A percentile compares a stretch with the other conserved stretches of the same genome.
phyloP scores from a whole-genome alignment of 2,113 vertebrate genomes.

The Chaetorhynchus papuensis region DNA sequence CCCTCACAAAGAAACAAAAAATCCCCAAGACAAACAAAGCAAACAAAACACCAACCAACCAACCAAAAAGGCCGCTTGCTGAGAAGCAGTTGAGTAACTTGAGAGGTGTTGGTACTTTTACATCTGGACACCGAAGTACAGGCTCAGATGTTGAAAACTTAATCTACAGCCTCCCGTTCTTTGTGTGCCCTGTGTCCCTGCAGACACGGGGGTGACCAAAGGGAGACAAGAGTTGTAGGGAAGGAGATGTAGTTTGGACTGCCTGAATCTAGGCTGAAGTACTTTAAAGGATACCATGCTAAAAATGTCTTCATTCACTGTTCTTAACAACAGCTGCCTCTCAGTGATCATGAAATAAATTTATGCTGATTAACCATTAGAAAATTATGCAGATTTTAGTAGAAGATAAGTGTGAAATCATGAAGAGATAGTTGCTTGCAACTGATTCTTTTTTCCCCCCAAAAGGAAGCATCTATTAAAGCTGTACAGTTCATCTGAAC shows the following conservation, averaged over 20 bases:
- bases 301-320: neutral
- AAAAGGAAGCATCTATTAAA: neutral
- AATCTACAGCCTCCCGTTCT: neutral
- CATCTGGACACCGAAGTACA: neutral
- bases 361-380: neutral
- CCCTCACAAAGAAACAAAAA: neutral
- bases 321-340: neutral
- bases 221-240: neutral
- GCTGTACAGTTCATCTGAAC: neutral
- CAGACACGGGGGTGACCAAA: neutral
- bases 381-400: neutral
- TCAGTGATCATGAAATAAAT: neutral
- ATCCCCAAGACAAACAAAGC: neutral
- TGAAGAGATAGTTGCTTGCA: neutral
- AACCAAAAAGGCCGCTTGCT: neutral
- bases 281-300: neutral
- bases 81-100: neutral
- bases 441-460: neutral
- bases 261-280: neutral
- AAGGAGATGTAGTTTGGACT: neutral
- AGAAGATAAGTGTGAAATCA: neutral
- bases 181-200: neutral
- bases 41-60: neutral
- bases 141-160: neutral
- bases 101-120: neutral